Evolutionary conservation across 2,113 vertebrate species (phyloP).

Genomic region (Poeciliopsis occidentalis): DNA sequence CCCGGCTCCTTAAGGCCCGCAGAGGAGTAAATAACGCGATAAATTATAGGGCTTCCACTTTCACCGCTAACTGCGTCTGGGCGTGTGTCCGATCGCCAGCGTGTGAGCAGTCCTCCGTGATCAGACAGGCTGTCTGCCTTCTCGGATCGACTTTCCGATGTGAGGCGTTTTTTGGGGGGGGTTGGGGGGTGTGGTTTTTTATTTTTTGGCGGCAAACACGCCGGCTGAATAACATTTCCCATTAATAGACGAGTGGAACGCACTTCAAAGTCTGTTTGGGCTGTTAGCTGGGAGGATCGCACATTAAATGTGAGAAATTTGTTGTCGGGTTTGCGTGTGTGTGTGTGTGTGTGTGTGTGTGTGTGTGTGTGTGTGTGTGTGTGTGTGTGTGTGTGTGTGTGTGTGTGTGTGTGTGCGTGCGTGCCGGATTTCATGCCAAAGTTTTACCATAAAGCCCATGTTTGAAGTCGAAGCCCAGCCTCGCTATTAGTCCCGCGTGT

Average conservation of each 20-base stretch:
- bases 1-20: conserved; percentile 24
- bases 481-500: conserved; percentile 65
- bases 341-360: too few species aligned
- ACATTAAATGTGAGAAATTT: conserved; percentile 75
- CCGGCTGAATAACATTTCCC: conserved; percentile 75
- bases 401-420: not conserved
- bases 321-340: conserved; percentile 31
- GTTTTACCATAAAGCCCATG: conserved; percentile 74
- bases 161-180: conserved; percentile 25
- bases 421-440: conserved; percentile 46
- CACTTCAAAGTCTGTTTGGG: conserved; percentile 79
- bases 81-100: conserved; percentile 5
- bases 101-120: conserved; percentile 32
- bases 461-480: conserved; percentile 78
- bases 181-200: too few species aligned
- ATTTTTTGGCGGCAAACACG: conserved; percentile 67
- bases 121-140: conserved; percentile 48
- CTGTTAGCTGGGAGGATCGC: conserved; percentile 71
- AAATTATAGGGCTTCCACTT: conserved; percentile 42
- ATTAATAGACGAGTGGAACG: conserved; percentile 67
- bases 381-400: not conserved
- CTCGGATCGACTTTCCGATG: conserved; percentile 69
- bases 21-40: conserved; percentile 55
- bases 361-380: too few species aligned
- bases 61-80: conserved; percentile 24